Conservation (phyloP, 1,140 invertebrate genomes). For the Hetaerina americana region DNA sequence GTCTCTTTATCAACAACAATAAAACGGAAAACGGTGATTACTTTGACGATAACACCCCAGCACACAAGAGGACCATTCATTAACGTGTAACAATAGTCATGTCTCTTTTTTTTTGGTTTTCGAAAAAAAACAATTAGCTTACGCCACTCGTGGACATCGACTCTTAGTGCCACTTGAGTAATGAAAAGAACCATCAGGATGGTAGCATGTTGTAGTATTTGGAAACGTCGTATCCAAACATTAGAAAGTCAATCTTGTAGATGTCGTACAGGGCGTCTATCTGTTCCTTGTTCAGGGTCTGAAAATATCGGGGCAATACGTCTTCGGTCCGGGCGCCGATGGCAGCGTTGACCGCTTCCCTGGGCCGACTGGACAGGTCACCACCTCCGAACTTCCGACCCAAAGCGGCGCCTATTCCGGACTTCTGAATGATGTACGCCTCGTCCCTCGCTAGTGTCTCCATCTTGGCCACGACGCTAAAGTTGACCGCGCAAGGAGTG, state of each 20-base stretch:
- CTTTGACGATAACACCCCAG: too few species aligned
- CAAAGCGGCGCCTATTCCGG: conserved; percentile 12
- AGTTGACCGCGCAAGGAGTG: conserved; percentile 54
- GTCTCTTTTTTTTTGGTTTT: too few species aligned
- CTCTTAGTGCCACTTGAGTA: too few species aligned
- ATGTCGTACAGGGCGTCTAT: conserved; percentile 19
- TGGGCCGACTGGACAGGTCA: not conserved
- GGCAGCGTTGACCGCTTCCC: conserved; percentile 13
- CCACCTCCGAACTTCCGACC: conserved; percentile 6
- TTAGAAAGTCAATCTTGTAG: conserved; percentile 20
- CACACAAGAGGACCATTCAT: too few species aligned
- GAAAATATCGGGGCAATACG: conserved; percentile 17
- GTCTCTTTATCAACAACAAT: too few species aligned
- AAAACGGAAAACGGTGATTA: too few species aligned
- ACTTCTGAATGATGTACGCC: conserved; percentile 22
- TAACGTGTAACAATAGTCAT: too few species aligned
- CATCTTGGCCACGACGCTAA: conserved; percentile 36
- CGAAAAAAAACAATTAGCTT: too few species aligned
- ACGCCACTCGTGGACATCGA: too few species aligned
- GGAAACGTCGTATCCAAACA: conserved; percentile 23
- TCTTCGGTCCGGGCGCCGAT: conserved; percentile 16
- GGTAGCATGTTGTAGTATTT: conserved; percentile 19
- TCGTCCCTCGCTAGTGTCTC: conserved; percentile 31
- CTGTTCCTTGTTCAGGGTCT: conserved; percentile 13
- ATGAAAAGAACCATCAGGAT: not conserved